A percentile compares a stretch with the other conserved stretches of the same genome.
Conservation (phyloP, 1,140 invertebrate species). For the Nephotettix cincticeps region DNA sequence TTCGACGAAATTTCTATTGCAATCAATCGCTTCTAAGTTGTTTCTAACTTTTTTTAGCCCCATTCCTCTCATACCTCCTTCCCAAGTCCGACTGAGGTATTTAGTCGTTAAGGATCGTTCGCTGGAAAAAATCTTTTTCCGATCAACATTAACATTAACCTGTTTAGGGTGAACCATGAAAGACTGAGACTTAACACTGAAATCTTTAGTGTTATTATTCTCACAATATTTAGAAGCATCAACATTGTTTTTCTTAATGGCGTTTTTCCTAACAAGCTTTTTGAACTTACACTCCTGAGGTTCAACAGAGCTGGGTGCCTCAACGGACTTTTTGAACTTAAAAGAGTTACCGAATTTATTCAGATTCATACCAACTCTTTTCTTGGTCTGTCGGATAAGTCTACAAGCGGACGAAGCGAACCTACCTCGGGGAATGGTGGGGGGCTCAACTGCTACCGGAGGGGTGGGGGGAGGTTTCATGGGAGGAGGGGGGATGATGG, state of each 20-base stretch:
- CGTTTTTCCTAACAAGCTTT: constrained; percentile 10
- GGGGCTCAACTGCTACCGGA: not conserved
- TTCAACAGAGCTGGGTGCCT: not conserved
- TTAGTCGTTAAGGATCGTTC: not conserved
- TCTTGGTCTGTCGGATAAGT: constrained; percentile 4
- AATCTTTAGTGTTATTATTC: not conserved
- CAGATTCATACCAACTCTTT: constrained; percentile 11
- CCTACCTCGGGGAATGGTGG: constrained; percentile 11
- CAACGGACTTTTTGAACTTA: not conserved
- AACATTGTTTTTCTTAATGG: not conserved
- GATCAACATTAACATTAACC: not conserved
- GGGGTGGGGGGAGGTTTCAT: not conserved
- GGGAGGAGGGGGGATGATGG: not conserved
- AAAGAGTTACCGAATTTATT: constrained; percentile 16
- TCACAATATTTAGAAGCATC: not conserved
- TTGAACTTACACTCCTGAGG: not conserved
- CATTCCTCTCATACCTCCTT: too few species aligned
- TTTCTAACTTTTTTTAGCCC: too few species aligned
- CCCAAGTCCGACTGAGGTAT: too few species aligned
- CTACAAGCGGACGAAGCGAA: constrained; percentile 11
- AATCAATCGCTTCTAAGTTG: not conserved
- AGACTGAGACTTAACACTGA: not conserved
- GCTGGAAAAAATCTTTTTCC: not conserved
- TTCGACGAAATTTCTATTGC: not conserved
- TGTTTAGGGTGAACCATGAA: not conserved